Evolutionary conservation across 2,113 vertebrate species (phyloP).

Genomic region (Corvus hawaiiensis): DNA sequence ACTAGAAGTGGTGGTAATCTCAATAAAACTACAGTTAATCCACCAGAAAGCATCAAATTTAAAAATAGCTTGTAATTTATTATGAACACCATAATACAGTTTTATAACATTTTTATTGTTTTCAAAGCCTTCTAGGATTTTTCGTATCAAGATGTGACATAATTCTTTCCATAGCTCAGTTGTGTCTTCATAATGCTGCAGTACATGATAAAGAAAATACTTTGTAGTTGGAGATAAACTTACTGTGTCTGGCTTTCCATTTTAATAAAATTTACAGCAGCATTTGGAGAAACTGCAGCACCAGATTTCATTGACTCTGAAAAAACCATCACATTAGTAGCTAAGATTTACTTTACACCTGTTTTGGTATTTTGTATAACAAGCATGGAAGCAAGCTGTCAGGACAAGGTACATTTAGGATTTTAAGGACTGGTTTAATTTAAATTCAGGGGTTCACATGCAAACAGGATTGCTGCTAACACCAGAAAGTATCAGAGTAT

Average conservation of each 20-base stretch:
- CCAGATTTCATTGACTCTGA: neutral
- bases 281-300: neutral
- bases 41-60: neutral
- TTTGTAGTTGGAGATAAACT: conserved; percentile 3
- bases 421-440: neutral
- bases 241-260: neutral
- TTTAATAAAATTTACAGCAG: conserved; percentile 4
- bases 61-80: conserved; percentile 33
- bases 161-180: neutral
- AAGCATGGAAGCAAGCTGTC: neutral
- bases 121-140: conserved; percentile 32
- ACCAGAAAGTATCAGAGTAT: neutral
- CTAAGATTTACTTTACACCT: neutral
- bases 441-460: neutral
- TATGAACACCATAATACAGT: neutral
- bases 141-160: conserved; percentile 19
- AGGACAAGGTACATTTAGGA: neutral
- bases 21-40: neutral
- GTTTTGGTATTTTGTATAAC: neutral
- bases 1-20: neutral
- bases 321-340: neutral
- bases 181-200: neutral
- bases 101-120: conserved; percentile 11
- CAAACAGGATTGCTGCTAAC: neutral
- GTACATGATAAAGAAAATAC: neutral